A percentile compares a stretch with the other conserved stretches of the same genome.
Conservation (phyloP, 2,888 invertebrate genomes). For the Caenorhabditis panamensis region DNA sequence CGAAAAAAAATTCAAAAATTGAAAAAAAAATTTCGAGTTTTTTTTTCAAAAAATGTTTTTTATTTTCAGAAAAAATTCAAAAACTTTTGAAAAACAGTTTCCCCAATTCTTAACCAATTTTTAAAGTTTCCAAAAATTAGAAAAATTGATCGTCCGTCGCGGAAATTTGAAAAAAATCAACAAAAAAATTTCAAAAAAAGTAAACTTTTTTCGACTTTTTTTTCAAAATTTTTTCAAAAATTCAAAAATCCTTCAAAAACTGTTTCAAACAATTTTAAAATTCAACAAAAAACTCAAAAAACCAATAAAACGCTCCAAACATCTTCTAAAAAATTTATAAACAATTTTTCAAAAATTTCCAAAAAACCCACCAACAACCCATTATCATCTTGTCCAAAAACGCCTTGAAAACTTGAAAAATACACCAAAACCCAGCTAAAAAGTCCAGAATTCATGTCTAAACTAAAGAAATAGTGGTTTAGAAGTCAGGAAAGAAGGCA, state of each 20-base stretch:
- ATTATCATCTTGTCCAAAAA: conserved; percentile 19
- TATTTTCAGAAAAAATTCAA: too few species aligned
- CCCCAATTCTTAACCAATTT: too few species aligned
- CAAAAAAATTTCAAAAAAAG: too few species aligned
- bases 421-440: background rate
- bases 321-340: background rate
- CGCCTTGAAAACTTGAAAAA: conserved; percentile 6
- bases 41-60: too few species aligned
- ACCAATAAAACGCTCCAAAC: too few species aligned
- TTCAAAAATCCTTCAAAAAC: background rate
- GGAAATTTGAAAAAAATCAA: too few species aligned
- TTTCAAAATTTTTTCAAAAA: background rate
- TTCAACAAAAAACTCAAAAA: conserved; percentile 7
- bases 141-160: too few species aligned
- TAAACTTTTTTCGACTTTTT: background rate
- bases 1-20: too few species aligned
- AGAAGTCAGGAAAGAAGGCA: conserved; percentile 9
- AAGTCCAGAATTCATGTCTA: background rate
- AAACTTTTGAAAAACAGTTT: too few species aligned
- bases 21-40: too few species aligned
- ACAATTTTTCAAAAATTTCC: background rate
- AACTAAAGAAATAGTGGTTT: background rate
- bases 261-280: too few species aligned
- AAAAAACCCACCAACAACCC: conserved; percentile 18
- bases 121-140: too few species aligned